Base-by-base conservation (phyloP, 37 sponge, comb jelly and placozoan species). In the Agelas oroides region DNA sequence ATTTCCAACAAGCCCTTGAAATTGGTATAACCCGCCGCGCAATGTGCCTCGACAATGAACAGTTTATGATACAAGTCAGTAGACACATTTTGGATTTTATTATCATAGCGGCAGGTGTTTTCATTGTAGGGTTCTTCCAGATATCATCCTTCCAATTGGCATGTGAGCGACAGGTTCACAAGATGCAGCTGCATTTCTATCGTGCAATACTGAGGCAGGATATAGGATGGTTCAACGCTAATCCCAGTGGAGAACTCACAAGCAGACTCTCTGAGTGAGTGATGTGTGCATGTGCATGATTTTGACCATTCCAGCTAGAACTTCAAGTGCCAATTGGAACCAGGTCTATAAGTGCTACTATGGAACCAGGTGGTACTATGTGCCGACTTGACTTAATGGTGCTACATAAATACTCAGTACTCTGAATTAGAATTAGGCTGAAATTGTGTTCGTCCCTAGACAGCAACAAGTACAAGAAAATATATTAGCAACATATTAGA, bases 161-260 rank as follows among this genome's bases (percentile, higher is more conserved):
- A 0, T 53, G 77, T n/a, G 75, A 71, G 64, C 72, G 69, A 37
- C 89, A 89, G 65, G 65, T 53, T 21, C 58, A 62, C 0, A 59
- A 69, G 23, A 73, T 92, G 15, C 28, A 80, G 27, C 36, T 31
- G 16, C 11, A 0, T 23, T 65, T 83, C 54, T 92, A 53, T 52
- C 33, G 59, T 11, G 56, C 92, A 25, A 64, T 92, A n/a, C 53
- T 92, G 74, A 52, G 78, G 28, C 92, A 91, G 70, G 89, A 95
- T 20, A 58, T 84, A 28, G 90, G 70, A 36, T 95, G 79, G 86
- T 95, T 89, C 78, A 92, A 92, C 58, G 54, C 37, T 56, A 78
- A 88, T 33, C 33, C 84, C 24, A 81, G 82, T 53, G 95, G 95
- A 40, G 92, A 92, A 16, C 80, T 95, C 23, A 79, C 87, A 33